Conservation (phyloP, 2,797 vertebrate genomes). For the Sebastes trivittatus region DNA sequence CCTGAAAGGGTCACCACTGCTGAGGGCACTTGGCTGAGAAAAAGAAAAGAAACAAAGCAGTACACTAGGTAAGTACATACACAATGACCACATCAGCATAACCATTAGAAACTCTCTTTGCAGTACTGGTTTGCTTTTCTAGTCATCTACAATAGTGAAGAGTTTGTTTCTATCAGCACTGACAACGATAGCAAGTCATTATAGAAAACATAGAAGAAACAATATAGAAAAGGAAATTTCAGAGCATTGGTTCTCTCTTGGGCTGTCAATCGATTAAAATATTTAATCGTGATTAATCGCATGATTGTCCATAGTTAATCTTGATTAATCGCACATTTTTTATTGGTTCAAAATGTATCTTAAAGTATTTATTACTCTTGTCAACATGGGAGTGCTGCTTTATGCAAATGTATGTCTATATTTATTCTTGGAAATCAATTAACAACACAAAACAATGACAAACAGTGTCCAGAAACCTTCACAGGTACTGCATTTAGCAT, state of each 20-base stretch:
- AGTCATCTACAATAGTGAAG: neutral
- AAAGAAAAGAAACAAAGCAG: slow-evolving; percentile 17
- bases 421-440: no score
- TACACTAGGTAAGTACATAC: slow-evolving; percentile 6
- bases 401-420: no score
- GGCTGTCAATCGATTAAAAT: no score
- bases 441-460: no score
- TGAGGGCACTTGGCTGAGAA: slow-evolving; percentile 87
- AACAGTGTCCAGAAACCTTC: rapidly evolving
- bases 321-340: no score
- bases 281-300: no score
- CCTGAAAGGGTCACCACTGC: slow-evolving; percentile 86
- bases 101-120: neutral
- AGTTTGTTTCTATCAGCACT: neutral
- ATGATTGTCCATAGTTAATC: no score
- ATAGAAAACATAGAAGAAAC: no score
- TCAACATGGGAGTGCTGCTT: no score
- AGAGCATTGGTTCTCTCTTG: neutral
- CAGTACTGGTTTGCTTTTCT: neutral
- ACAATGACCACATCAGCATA: neutral
- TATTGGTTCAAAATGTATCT: no score
- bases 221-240: neutral
- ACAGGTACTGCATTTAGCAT: no score
- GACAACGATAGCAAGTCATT: neutral
- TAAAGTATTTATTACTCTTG: no score